phyloP scores from a whole-genome alignment of 2,888 invertebrate species.

The Callinectes sapidus region DNA sequence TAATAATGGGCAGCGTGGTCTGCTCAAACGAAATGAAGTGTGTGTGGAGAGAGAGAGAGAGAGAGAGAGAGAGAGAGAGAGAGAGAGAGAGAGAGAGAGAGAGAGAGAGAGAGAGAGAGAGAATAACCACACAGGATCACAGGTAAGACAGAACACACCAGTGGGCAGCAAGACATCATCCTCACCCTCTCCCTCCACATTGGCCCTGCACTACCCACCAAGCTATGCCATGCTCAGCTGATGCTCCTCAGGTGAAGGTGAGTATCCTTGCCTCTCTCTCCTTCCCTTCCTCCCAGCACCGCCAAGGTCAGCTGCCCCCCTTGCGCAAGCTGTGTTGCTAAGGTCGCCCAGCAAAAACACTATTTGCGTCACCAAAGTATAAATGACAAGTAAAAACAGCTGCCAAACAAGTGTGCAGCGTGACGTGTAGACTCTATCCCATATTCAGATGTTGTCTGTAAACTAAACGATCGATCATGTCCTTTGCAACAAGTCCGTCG shows the following conservation, averaged over 20 bases:
- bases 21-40: not conserved
- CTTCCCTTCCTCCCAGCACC: not conserved
- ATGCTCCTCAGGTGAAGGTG: not conserved
- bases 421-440: not conserved
- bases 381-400: not conserved
- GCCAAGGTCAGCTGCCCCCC: not conserved
- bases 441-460: not conserved
- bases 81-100: slow-evolving; percentile 32
- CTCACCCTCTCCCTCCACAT: not conserved
- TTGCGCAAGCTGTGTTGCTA: not conserved
- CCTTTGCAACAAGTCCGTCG: not conserved
- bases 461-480: not conserved
- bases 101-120: not conserved
- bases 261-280: not conserved
- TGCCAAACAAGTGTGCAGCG: not conserved
- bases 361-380: not conserved
- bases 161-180: not conserved
- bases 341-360: not conserved
- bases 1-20: not conserved
- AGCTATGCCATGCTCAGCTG: not conserved
- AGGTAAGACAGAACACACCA: not conserved
- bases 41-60: slow-evolving; percentile 34
- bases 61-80: slow-evolving; percentile 25
- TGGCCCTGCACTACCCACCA: not conserved
- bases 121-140: not conserved